Evolutionary conservation across 2,888 invertebrate species (phyloP), one percentile per base, ranked within the genome.

Genomic region (Caenorhabditis imperialis): DNA sequence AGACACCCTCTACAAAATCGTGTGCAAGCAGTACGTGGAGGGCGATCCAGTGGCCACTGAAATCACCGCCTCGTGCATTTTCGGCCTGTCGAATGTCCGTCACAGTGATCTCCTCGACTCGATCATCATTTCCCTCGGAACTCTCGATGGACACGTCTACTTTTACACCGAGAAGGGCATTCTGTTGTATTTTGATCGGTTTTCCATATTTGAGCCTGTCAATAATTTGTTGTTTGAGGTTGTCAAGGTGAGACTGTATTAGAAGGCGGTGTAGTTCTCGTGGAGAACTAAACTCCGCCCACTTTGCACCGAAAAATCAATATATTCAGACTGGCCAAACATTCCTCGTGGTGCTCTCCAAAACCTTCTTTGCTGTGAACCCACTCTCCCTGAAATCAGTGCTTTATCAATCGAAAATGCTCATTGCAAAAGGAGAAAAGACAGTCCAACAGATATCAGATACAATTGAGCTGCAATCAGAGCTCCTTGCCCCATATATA

Each of bases 81-180:
- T 81, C 40, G 81, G 71, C 8, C 60, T 81, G 22, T 62, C 75
- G 12, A 78, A 63, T 47, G 16, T 54, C 1, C 54, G 81, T n/a
- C 71, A 73, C 20, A 51, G 54, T 10, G 78, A 81, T 16, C 65
- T 67, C 4, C 40, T 79, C 33, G 81, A 81, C 55, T 79, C 72
- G 27, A 44, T 79, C 3, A 71, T 77, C 10, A 35, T 61, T 6
- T 75, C 75, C 12, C 16, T 77, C 18, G 81, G 81, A 35, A 75
- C 74, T 1, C 60, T 73, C 12, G 60, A 75, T 38, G 81, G 81
- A 20, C 54, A 53, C 27, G 78, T 79, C 3, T 54, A 77, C 44
- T 85, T 86, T 72, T 86, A 77, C 69, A 85, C 86, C 1, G 85
- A 86, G 48, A 80, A 82, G 8, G 86, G 86, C 10, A 81, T 71